These are phyloP conservation scores for Melanophora roralis DNA, from an alignment of 2,888 invertebrate genomes.

Conservation along the genomic window DNA sequence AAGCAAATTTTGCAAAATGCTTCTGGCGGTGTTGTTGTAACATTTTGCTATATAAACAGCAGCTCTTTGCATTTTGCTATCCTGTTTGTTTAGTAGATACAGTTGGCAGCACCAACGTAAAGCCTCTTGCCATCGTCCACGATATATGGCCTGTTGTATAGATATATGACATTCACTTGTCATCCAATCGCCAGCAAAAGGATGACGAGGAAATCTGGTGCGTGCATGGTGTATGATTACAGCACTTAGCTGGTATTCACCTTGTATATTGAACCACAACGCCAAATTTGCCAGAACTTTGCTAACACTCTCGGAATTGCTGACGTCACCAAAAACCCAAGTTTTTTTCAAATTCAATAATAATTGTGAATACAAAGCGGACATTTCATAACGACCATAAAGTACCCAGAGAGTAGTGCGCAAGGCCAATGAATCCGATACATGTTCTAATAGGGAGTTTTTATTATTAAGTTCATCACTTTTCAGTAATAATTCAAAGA, in stretches of 20 bases:
- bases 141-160: conserved; percentile 78
- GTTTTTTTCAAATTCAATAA: conserved; percentile 86
- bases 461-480: conserved; percentile 92
- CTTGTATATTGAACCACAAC: conserved; percentile 76
- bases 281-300: conserved; percentile 84
- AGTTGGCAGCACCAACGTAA: conserved; percentile 83
- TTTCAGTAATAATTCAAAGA: conserved; percentile 85
- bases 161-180: conserved; percentile 80
- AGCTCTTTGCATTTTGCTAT: conserved; percentile 80
- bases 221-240: conserved; percentile 81
- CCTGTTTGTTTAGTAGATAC: conserved; percentile 82
- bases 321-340: conserved; percentile 77
- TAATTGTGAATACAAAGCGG: conserved; percentile 87
- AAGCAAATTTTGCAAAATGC: conserved; percentile 72
- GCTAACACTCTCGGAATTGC: conserved; percentile 84
- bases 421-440: conserved; percentile 88
- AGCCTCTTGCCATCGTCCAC: conserved; percentile 83
- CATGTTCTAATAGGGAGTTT: conserved; percentile 88
- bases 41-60: conserved; percentile 75
- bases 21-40: conserved; percentile 75
- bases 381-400: conserved; percentile 92
- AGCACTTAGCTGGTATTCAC: conserved; percentile 80
- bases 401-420: conserved; percentile 91
- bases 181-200: conserved; percentile 83
- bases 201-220: conserved; percentile 82